phyloP scores from a whole-genome alignment of 2,888 invertebrate genomes.

The Apodemia zela region DNA sequence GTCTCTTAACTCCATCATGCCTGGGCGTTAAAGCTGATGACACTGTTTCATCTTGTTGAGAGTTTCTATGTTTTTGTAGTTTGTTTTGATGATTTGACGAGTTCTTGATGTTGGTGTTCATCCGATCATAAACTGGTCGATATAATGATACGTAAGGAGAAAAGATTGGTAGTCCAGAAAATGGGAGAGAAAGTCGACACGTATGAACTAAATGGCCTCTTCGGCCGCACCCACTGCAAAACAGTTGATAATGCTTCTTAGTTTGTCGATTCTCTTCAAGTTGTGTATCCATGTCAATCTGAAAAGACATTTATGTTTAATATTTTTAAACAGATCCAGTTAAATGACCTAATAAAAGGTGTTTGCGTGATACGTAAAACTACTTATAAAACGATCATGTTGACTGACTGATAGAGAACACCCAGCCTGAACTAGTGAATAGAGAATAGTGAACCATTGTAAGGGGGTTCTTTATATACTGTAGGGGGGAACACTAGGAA shows the following conservation, averaged over 20 bases:
- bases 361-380: too few species aligned
- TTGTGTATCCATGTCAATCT: slow-evolving; percentile 67
- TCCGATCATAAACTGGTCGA: slow-evolving; percentile 39
- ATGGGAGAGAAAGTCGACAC: slow-evolving; percentile 58
- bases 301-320: slow-evolving; percentile 29
- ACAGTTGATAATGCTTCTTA: slow-evolving; percentile 55
- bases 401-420: too few species aligned
- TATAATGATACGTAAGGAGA: slow-evolving; percentile 60
- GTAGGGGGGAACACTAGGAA: too few species aligned
- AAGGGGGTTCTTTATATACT: too few species aligned
- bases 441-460: too few species aligned
- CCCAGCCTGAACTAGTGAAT: too few species aligned
- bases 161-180: slow-evolving; percentile 62
- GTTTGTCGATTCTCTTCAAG: slow-evolving; percentile 50
- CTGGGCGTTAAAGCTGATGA: slow-evolving; percentile 29
- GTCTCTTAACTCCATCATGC: slow-evolving; percentile 48
- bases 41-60: slow-evolving; percentile 34
- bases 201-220: slow-evolving; percentile 75
- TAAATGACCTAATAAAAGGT: too few species aligned
- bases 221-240: slow-evolving; percentile 79
- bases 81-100: slow-evolving; percentile 23
- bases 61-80: slow-evolving; percentile 29
- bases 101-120: slow-evolving; percentile 22
- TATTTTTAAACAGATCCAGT: too few species aligned
- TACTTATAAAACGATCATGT: too few species aligned